Evolutionary conservation across 2,888 invertebrate genomes (phyloP).

Genomic region (Lasioglossum oenotherae): DNA sequence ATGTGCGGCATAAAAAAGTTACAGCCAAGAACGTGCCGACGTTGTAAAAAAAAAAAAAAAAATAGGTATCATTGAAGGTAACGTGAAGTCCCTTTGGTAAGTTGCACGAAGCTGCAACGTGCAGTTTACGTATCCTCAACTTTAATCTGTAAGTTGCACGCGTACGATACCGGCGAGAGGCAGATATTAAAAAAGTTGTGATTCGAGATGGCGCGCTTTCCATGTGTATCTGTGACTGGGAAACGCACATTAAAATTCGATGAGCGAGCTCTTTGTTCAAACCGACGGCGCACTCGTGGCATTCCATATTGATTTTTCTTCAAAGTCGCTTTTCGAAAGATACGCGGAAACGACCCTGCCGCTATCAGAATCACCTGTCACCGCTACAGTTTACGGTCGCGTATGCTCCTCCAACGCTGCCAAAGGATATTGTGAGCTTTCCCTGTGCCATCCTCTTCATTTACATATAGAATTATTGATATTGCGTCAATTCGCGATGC

Average conservation of each 20-base stretch:
- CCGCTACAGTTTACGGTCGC: conserved; percentile 37
- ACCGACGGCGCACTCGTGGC: conserved; percentile 19
- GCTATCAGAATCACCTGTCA: conserved; percentile 21
- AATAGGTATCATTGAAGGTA: neutral
- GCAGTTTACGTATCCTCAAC: conserved; percentile 35
- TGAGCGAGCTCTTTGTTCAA: conserved; percentile 33
- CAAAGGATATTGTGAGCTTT: conserved; percentile 2
- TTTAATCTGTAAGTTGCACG: conserved; percentile 38
- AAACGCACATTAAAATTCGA: conserved; percentile 63
- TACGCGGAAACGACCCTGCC: conserved; percentile 24
- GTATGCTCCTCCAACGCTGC: neutral
- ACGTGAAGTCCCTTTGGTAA: neutral
- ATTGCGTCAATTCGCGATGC: neutral
- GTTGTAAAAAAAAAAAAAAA: too few species aligned
- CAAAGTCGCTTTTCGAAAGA: conserved; percentile 36
- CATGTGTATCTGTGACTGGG: conserved; percentile 32
- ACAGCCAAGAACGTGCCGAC: neutral
- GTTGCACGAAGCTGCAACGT: neutral
- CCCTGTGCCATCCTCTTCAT: conserved; percentile 29
- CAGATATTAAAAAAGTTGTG: conserved; percentile 61
- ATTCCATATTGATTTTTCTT: conserved; percentile 42
- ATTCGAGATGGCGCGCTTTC: conserved; percentile 26
- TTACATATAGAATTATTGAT: conserved; percentile 5
- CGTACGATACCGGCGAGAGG: neutral
- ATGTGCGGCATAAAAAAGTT: neutral